These are phyloP conservation scores for Tangara arthus DNA, from an alignment of 2,797 vertebrate species.

Conservation along the genomic window DNA sequence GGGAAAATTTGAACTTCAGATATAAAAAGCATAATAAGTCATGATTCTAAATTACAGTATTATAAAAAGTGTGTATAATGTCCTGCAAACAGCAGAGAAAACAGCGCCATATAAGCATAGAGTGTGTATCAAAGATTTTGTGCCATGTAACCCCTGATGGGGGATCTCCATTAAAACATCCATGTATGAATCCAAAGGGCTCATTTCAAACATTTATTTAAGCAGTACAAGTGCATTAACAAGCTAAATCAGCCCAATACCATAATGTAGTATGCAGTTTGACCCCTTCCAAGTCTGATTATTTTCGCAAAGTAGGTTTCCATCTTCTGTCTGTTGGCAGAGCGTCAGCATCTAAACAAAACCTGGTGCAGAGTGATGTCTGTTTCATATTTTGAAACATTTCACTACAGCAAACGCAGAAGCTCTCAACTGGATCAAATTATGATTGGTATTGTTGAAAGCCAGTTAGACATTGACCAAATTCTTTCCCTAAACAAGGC, in stretches of 20 bases:
- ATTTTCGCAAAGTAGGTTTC: slow-evolving; percentile 36
- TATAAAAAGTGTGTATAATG: background rate
- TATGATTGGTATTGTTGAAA: background rate
- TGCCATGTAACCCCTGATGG: background rate
- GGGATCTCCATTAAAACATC: background rate
- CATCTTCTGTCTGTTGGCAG: slow-evolving; percentile 33
- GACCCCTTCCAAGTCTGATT: slow-evolving; percentile 32
- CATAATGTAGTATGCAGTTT: slow-evolving; percentile 28
- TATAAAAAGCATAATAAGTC: background rate
- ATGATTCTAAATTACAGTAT: background rate
- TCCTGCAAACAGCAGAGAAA: background rate
- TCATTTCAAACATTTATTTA: slow-evolving; percentile 24
- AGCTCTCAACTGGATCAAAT: slow-evolving; percentile 13
- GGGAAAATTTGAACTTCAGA: background rate
- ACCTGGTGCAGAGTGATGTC: background rate
- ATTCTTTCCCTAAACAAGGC: background rate
- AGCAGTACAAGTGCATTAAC: slow-evolving; percentile 6
- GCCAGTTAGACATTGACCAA: background rate
- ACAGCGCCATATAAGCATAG: background rate
- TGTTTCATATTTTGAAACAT: slow-evolving; percentile 5
- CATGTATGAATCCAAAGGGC: background rate
- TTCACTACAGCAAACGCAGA: background rate
- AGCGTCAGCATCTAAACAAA: slow-evolving; percentile 31
- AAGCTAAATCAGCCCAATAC: slow-evolving; percentile 24
- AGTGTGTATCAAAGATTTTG: background rate